Evolutionary conservation across 2,113 vertebrate species (phyloP).

Genomic region (Vombatus ursinus): DNA sequence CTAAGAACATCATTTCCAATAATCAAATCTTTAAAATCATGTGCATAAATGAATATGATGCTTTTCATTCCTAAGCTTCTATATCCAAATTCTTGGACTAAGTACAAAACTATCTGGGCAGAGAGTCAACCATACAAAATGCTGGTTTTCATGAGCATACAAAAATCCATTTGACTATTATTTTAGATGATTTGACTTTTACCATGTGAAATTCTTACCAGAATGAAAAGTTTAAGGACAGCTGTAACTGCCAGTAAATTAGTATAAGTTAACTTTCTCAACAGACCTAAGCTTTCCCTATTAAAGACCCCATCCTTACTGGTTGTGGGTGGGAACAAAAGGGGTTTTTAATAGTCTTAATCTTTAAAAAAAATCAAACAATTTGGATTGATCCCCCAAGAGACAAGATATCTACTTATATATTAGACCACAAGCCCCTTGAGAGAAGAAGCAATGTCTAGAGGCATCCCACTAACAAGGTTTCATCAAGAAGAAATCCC

Average conservation of each 20-base stretch:
- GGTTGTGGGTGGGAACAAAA: background rate
- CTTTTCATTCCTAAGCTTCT: conserved; percentile 5
- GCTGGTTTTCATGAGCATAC: background rate
- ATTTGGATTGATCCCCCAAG: background rate
- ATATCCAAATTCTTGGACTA: background rate
- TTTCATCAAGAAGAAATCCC: background rate
- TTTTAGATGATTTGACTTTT: background rate
- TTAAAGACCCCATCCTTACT: too few relatives aligned
- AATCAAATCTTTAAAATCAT: background rate
- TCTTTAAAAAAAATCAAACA: background rate
- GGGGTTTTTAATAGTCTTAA: background rate
- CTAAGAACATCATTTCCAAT: background rate
- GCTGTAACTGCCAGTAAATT: background rate
- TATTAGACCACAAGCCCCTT: background rate
- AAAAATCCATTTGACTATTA: background rate
- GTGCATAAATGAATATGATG: background rate
- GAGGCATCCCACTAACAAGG: conserved; percentile 26
- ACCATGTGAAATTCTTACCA: background rate
- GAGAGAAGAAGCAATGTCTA: background rate
- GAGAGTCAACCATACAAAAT: background rate
- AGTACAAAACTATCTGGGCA: background rate
- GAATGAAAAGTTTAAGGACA: background rate
- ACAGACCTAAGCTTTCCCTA: background rate
- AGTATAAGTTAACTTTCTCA: background rate
- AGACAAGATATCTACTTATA: background rate